Base-by-base conservation (phyloP, 2,888 invertebrate species). In the Craniophora ligustri region DNA sequence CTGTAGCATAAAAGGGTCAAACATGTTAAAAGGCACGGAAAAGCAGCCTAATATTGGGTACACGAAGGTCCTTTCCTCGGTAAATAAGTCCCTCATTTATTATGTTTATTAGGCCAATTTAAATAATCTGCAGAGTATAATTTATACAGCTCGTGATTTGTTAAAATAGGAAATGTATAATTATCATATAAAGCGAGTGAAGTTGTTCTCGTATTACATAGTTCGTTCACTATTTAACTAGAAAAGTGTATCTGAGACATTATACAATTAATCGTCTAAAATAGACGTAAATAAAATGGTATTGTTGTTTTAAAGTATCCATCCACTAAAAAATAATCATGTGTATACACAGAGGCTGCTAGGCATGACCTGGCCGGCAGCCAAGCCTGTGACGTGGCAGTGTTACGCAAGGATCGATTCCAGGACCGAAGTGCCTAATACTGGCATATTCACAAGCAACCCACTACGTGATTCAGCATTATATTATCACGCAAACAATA, bases 351-450 rank as follows among this genome's bases (percentile, higher is more conserved):
- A 69, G 35, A 38, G 42, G 44, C 57, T 65, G 62, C 44, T 69
- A 71, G 56, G 62, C 64, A 74, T 61, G 54, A 66, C 54, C 68
- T 86, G 84, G 85, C 82, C 48, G 48, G 41, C 46, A 55, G 82
- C 83, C 85, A 85, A 76, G 39, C 62, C 64, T 48, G 69, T 75
- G 77, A 78, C 76, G 78, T 68, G 60, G 39, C 63, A 50, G 49
- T 58, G 62, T 73, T 78, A 75, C 70, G 72, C 65, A 73, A 75
- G 63, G 49, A 81, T 78, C 81, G 78, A 82, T 80, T 65, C 67
- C 48, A 48, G 48, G 28, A 70, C 44, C 51, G 44, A 40, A 70
- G 61, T 62, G 44, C 61, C 56, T 61, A 68, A 68, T 56, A 30
- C 54, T 63, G 47, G 54, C 58, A 75, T 57, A 65, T 63, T 71